Percentiles rank a stretch among this genome's conserved stretches.
Conservation (phyloP, 1,140 invertebrate species). For the Heliconius hewitsoni region DNA sequence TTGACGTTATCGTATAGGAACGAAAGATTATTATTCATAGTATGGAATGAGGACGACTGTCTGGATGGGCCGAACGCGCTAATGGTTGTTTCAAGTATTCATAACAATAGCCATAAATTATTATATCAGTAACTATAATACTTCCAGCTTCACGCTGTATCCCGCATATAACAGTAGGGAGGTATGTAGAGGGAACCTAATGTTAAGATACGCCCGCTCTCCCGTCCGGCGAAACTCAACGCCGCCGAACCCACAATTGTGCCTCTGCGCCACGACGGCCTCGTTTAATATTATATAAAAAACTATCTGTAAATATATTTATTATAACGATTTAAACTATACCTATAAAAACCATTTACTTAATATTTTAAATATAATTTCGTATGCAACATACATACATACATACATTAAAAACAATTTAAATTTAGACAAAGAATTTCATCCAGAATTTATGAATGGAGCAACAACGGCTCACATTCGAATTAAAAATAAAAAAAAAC, state of each 20-base stretch:
- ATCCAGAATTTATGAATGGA: slow-evolving; percentile 3
- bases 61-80: slow-evolving; percentile 45
- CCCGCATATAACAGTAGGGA: too few relatives aligned
- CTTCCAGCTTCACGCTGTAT: too few relatives aligned
- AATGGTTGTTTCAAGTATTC: slow-evolving; percentile 40
- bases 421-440: slow-evolving; percentile 10
- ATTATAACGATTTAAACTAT: too few relatives aligned
- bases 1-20: slow-evolving; percentile 43
- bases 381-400: neutral
- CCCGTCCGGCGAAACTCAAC: too few relatives aligned
- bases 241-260: too few relatives aligned
- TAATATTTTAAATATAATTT: neutral
- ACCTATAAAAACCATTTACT: neutral
- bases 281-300: too few relatives aligned
- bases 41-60: slow-evolving; percentile 55
- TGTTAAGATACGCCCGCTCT: too few relatives aligned
- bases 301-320: too few relatives aligned
- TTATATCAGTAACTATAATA: neutral
- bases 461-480: neutral
- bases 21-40: slow-evolving; percentile 50
- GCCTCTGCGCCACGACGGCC: too few relatives aligned
- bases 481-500: neutral
- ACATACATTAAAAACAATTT: neutral
- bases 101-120: neutral
- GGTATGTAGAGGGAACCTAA: too few relatives aligned